Conservation (phyloP, 2,113 vertebrate genomes). For the Cyphomyrus discorhynchus region DNA sequence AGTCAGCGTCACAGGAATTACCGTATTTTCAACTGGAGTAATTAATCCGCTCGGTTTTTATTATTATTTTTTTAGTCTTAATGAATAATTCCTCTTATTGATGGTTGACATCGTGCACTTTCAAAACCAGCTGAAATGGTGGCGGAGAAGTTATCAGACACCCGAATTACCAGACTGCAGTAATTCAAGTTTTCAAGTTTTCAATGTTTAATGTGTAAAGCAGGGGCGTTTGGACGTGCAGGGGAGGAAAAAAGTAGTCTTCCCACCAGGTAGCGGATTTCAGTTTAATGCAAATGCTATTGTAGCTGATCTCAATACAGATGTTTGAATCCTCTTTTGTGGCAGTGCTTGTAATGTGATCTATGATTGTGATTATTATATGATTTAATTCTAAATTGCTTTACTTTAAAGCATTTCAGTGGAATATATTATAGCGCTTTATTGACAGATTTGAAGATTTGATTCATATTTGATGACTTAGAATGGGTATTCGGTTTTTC, state of each 20-base stretch:
- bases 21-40: not conserved
- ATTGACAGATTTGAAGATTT: not conserved
- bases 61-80: not conserved
- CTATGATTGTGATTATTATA: not conserved
- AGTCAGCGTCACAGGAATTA: not conserved
- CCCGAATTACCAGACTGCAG: not conserved
- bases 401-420: not conserved
- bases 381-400: not conserved
- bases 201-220: not conserved
- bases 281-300: not conserved
- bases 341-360: not conserved
- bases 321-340: not conserved
- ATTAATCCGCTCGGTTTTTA: not conserved
- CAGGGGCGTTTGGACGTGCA: not conserved
- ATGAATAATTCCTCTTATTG: not conserved
- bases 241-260: not conserved
- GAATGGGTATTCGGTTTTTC: not conserved
- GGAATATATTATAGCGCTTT: not conserved
- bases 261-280: not conserved
- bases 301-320: not conserved
- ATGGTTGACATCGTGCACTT: not conserved
- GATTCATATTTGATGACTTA: not conserved
- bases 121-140: not conserved
- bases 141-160: not conserved
- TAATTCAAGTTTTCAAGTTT: conserved; percentile 13